A percentile compares a stretch with the other conserved stretches of the same genome.
Conservation (phyloP, 2,888 invertebrate species). For the Julus scanicus region DNA sequence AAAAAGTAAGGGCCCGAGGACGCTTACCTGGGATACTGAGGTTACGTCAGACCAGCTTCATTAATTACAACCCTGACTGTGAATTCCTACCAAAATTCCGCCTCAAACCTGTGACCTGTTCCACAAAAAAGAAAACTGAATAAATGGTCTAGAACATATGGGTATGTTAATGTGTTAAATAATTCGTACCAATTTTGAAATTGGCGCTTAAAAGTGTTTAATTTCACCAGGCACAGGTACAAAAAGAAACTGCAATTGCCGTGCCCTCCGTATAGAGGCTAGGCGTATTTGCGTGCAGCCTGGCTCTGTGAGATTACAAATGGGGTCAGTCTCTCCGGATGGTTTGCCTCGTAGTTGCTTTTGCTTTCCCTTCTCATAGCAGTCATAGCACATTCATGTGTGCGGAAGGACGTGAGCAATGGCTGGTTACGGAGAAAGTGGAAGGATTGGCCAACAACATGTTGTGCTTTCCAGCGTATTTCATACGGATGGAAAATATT, state of each 20-base stretch:
- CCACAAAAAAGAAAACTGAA: too few species aligned
- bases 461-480: conserved; percentile 18
- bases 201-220: not conserved
- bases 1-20: too few species aligned
- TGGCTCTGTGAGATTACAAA: not conserved
- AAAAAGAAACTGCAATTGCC: not conserved
- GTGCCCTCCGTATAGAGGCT: not conserved
- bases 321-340: conserved; percentile 15
- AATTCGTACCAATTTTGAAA: not conserved
- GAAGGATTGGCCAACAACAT: conserved; percentile 27
- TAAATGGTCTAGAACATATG: too few species aligned
- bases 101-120: too few species aligned
- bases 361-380: not conserved
- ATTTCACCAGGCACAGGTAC: not conserved
- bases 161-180: too few species aligned
- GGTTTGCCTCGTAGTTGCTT: not conserved
- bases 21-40: too few species aligned
- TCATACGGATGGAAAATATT: not conserved
- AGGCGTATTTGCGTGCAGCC: not conserved
- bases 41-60: too few species aligned
- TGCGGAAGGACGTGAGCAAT: not conserved
- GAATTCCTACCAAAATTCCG: too few species aligned
- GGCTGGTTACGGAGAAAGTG: conserved; percentile 6
- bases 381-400: not conserved
- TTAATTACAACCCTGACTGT: too few species aligned